Percentiles rank a stretch among this genome's conserved stretches.
Evolutionary conservation across 2,113 vertebrate species (phyloP).

Genomic region (Oenanthe oenanthe): DNA sequence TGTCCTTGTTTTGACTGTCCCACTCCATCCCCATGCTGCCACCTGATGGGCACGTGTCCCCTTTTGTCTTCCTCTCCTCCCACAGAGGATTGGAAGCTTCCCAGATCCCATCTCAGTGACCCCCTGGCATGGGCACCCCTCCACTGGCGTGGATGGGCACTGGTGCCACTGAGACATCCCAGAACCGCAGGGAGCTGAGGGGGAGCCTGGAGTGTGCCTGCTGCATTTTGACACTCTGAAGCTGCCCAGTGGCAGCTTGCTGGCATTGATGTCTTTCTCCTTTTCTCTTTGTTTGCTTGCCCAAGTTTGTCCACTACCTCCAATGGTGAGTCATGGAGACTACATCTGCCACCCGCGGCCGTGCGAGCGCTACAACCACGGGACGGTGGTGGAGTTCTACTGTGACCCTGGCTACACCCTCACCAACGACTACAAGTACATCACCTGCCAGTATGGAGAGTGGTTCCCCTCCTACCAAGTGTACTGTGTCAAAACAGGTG

Average conservation of each 20-base stretch:
- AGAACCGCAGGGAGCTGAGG: background rate
- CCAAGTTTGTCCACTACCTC: constrained; percentile 87
- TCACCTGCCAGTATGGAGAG: constrained; percentile 87
- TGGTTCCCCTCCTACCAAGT: constrained; percentile 88
- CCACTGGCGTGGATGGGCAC: background rate
- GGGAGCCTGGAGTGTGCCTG: background rate
- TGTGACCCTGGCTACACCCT: constrained; percentile 87
- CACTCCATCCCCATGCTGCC: background rate
- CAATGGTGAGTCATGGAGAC: constrained; percentile 84
- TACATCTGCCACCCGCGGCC: constrained; percentile 87
- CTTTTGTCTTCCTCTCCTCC: background rate
- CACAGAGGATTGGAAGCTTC: background rate
- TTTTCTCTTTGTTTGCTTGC: constrained; percentile 34
- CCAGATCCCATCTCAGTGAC: background rate
- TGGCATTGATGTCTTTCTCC: background rate
- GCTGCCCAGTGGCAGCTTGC: background rate
- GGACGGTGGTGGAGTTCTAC: constrained; percentile 88
- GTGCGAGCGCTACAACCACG: constrained; percentile 85
- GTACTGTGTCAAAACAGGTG: constrained; percentile 84
- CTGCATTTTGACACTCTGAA: background rate
- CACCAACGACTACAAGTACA: constrained; percentile 88
- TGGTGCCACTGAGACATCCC: background rate
- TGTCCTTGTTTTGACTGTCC: background rate
- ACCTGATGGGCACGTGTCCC: background rate
- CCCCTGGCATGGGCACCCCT: background rate